Percentiles rank a stretch among this genome's conserved stretches.
Conservation (phyloP, 2,797 vertebrate genomes). For the Catamblyrhynchus diadema region DNA sequence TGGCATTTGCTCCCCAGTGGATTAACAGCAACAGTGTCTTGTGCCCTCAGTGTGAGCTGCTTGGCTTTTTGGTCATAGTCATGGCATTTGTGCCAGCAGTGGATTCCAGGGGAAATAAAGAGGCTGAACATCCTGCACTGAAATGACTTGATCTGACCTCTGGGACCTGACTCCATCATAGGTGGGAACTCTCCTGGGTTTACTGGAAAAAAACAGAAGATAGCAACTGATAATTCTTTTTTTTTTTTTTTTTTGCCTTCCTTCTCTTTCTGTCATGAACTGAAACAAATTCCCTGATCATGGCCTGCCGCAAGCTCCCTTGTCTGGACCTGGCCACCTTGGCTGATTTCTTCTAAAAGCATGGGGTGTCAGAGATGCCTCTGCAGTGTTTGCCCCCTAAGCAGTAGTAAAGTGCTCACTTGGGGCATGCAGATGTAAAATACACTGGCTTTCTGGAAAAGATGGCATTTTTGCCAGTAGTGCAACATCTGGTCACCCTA, state of each 20-base stretch:
- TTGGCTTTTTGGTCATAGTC: not conserved
- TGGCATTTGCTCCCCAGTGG: not conserved
- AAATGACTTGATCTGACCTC: slow-evolving; percentile 28
- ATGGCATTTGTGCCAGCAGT: not conserved
- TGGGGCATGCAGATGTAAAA: not conserved
- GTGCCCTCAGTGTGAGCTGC: not conserved
- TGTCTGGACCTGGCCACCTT: not conserved
- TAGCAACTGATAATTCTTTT: not conserved
- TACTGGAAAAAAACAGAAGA: not conserved
- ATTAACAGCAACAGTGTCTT: not conserved
- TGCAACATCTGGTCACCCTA: slow-evolving; percentile 17
- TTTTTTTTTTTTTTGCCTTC: accelerated
- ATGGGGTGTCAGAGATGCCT: not conserved
- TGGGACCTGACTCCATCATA: accelerated
- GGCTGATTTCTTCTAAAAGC: not conserved
- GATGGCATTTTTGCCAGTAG: not conserved
- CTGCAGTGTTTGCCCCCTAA: accelerated
- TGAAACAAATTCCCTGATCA: not conserved
- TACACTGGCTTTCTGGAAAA: not conserved
- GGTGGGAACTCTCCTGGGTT: not conserved
- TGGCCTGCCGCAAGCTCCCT: accelerated
- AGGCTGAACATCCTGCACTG: not conserved
- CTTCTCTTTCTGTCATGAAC: not conserved
- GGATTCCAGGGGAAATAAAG: not conserved
- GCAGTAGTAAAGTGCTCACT: not conserved